Percentiles rank a stretch among this genome's conserved stretches.
Evolutionary conservation across 2,797 vertebrate genomes (phyloP).

Genomic region (Zenarchopterus dispar): DNA sequence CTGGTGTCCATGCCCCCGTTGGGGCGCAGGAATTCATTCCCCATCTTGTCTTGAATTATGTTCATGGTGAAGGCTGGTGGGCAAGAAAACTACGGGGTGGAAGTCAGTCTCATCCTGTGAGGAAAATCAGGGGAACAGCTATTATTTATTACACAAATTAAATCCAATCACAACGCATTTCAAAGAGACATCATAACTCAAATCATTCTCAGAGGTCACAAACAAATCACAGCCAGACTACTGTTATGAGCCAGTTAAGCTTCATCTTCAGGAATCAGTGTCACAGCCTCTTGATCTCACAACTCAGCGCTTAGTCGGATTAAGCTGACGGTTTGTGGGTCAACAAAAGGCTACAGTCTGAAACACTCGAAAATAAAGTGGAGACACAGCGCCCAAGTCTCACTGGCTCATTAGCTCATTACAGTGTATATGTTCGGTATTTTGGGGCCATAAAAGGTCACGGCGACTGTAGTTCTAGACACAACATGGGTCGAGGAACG

Average conservation of each 20-base stretch:
- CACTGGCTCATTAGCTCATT: slow-evolving; percentile 10
- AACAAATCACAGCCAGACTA: slow-evolving; percentile 24
- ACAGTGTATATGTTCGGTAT: slow-evolving; percentile 12
- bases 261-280: slow-evolving; percentile 58
- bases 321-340: slow-evolving; percentile 71
- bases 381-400: not conserved
- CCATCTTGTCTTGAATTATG: slow-evolving; percentile 90
- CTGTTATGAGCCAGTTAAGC: slow-evolving; percentile 38
- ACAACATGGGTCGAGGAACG: slow-evolving; percentile 58
- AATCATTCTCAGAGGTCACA: slow-evolving; percentile 7
- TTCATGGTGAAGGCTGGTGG: slow-evolving; percentile 79
- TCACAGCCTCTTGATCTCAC: slow-evolving; percentile 70
- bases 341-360: slow-evolving; percentile 61
- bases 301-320: slow-evolving; percentile 72
- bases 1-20: slow-evolving; percentile 91
- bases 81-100: slow-evolving; percentile 71
- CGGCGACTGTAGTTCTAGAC: slow-evolving; percentile 24
- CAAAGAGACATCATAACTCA: not conserved
- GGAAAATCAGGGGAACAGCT: slow-evolving; percentile 3
- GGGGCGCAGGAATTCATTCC: slow-evolving; percentile 89
- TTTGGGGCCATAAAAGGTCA: slow-evolving; percentile 40
- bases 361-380: slow-evolving; percentile 35
- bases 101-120: slow-evolving; percentile 76
- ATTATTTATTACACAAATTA: slow-evolving; percentile 12
- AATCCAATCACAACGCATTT: not conserved